Base-by-base conservation (phyloP, 2,888 invertebrate species). In the Cordylochernes scorpioides region DNA sequence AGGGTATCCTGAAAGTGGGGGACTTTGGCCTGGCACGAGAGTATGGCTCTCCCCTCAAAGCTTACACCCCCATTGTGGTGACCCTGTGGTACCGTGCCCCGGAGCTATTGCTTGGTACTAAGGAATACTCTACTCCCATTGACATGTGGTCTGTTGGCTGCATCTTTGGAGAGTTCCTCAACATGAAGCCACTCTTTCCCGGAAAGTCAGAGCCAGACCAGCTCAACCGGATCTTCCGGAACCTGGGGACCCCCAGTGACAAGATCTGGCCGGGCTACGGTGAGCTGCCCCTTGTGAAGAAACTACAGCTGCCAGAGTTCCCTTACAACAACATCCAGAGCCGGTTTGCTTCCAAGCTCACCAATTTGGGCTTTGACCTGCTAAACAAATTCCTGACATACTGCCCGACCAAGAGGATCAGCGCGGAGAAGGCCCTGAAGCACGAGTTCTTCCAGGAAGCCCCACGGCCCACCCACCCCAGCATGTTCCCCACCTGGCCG, bases 401-500 rank as follows among this genome's bases (percentile, higher is more conserved):
- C 53, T 75, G 84, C 55, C 94, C 94, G 0, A 63, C 58, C 15
- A 69, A 71, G 49, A 61, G 97, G 46, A 61, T 82, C 33, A 72
- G 77, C 0, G 88, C 91, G 0, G 80, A 82, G 37, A 71, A 71
- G 15, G 88, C 84, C 0, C 50, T 88, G 15, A 66, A 67, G 29
- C 82, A 86, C 49, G 60, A 65, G 12, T 91, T 78, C 49, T 88
- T 91, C 46, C 63, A 61, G 49, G 73, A 74, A 49, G 61, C 63
- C 17, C 97, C 97, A 0, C 59, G 73, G 31, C 80, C 94, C 14
- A 80, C 91, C 39, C 78, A 84, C 51, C 88, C 91, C 3, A 75
- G 80, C 28, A 82, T 91, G 80, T 97, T 99, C 52, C 94, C 97
- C 7, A 99, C 94, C 9, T 97, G 91, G 91, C 94, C 94, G 8